phyloP scores from a whole-genome alignment of 2,113 vertebrate species.

The Notothenia coriiceps region DNA sequence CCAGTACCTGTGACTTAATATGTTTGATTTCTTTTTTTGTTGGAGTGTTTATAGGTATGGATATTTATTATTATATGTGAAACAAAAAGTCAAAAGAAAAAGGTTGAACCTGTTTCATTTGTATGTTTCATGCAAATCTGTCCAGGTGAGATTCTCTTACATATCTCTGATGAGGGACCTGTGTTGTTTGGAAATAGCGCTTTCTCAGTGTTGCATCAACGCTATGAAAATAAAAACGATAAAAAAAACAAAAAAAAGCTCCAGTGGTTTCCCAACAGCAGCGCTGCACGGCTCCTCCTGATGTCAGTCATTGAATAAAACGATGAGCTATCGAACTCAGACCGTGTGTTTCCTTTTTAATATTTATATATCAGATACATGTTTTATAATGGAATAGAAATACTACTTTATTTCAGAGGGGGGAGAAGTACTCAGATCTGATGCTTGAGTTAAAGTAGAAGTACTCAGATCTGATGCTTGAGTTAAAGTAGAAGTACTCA shows the following conservation, averaged over 20 bases:
- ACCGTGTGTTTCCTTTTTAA: slow-evolving; percentile 20
- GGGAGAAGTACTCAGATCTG: no score
- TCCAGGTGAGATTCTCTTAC: slow-evolving; percentile 91
- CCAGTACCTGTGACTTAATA: slow-evolving; percentile 98
- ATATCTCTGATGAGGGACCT: slow-evolving; percentile 90
- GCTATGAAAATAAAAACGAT: slow-evolving; percentile 75
- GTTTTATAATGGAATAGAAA: no score
- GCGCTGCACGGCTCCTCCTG: slow-evolving; percentile 81
- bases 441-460: no score
- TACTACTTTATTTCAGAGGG: no score
- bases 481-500: no score
- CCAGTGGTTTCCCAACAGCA: slow-evolving; percentile 81
- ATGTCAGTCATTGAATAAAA: slow-evolving; percentile 87
- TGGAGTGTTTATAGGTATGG: slow-evolving; percentile 95
- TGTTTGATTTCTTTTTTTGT: slow-evolving; percentile 88
- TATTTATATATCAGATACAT: not conserved
- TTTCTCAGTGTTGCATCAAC: slow-evolving; percentile 92
- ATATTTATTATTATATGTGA: slow-evolving; percentile 92
- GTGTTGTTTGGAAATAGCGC: slow-evolving; percentile 95
- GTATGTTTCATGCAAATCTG: slow-evolving; percentile 96
- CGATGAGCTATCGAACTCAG: slow-evolving; percentile 80
- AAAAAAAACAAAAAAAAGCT: slow-evolving; percentile 62
- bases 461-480: no score
- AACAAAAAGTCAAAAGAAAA: slow-evolving; percentile 87
- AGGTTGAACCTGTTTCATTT: slow-evolving; percentile 87